phyloP scores from a whole-genome alignment of 2,113 vertebrate species.

The Anolis sagrei region DNA sequence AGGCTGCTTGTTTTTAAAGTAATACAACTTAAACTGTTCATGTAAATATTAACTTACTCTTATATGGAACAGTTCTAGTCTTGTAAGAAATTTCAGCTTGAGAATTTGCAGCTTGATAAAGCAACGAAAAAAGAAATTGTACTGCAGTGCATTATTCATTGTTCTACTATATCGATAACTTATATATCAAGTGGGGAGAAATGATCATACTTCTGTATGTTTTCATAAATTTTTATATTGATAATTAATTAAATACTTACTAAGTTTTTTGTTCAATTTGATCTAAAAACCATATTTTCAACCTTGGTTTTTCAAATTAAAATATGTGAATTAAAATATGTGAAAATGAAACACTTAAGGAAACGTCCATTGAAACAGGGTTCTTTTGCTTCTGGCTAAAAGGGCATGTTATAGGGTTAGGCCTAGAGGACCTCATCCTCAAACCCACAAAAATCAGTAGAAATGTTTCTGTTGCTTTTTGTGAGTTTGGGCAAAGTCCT shows the following conservation, averaged over 20 bases:
- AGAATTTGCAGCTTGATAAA: constrained; percentile 56
- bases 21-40: constrained; percentile 16
- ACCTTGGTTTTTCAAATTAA: constrained; percentile 48
- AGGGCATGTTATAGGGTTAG: constrained; percentile 27
- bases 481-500: constrained; percentile 48
- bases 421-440: background rate
- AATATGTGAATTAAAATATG: constrained; percentile 29
- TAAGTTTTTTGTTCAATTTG: constrained; percentile 58
- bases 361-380: constrained; percentile 61
- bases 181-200: constrained; percentile 70
- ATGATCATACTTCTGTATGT: constrained; percentile 55
- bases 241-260: constrained; percentile 38
- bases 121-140: constrained; percentile 50
- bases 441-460: constrained; percentile 50
- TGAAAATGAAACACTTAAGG: background rate
- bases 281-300: constrained; percentile 42
- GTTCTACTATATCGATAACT: constrained; percentile 59
- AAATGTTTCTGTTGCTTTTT: constrained; percentile 43
- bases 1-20: constrained; percentile 55
- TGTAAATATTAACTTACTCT: constrained; percentile 10
- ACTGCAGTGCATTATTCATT: constrained; percentile 55
- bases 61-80: constrained; percentile 17
- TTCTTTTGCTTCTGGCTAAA: constrained; percentile 55
- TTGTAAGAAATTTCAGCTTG: constrained; percentile 16
- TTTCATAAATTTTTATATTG: constrained; percentile 38